These are phyloP conservation scores for Papilio xuthus DNA, from an alignment of 1,140 invertebrate genomes.

Conservation along the genomic window DNA sequence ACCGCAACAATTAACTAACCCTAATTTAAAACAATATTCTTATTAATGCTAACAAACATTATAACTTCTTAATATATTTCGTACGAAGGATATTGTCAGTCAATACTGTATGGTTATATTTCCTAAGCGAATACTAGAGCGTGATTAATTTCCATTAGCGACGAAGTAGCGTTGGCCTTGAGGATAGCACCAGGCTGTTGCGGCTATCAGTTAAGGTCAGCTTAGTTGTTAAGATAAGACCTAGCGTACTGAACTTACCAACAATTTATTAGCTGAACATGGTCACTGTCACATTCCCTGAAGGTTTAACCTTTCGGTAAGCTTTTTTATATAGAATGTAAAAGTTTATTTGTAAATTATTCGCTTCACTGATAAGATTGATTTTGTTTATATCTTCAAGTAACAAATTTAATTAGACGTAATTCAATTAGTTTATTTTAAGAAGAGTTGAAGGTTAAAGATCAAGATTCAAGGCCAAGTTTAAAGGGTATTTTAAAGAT, in stretches of 20 bases:
- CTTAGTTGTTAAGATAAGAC: conserved; percentile 4
- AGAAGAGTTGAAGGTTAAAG: too few species aligned
- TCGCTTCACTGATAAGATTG: not conserved
- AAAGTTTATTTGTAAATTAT: not conserved
- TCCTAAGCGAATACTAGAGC: not conserved
- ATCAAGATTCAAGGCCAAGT: too few species aligned
- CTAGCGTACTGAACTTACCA: not conserved
- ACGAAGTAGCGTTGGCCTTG: not conserved
- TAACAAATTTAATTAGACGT: too few species aligned
- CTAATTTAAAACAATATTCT: too few species aligned
- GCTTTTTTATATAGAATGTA: not conserved
- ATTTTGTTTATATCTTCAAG: not conserved
- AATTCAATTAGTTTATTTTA: too few species aligned
- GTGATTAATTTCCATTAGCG: conserved; percentile 4
- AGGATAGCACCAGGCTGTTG: not conserved
- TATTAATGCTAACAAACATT: too few species aligned
- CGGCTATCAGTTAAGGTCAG: conserved; percentile 2
- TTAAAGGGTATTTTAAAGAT: too few species aligned
- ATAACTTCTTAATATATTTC: not conserved
- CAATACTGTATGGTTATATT: not conserved
- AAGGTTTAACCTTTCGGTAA: not conserved
- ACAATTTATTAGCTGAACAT: conserved; percentile 1
- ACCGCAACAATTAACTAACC: too few species aligned
- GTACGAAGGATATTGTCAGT: not conserved
- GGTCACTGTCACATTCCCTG: not conserved